Conservation (phyloP, 1,140 invertebrate genomes). For the Brachionus paranguensis region DNA sequence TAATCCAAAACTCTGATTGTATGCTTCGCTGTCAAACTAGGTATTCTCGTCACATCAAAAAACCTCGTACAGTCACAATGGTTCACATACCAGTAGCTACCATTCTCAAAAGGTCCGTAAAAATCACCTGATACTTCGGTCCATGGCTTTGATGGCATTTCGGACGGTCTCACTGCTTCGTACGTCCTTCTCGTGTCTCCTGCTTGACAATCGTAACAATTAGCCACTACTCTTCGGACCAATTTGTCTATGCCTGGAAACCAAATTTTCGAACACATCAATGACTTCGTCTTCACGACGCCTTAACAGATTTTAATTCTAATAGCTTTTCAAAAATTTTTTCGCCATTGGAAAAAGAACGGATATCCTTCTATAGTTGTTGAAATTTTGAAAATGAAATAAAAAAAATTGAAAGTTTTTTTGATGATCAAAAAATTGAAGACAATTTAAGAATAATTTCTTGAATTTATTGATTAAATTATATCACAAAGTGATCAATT, state of each 20-base stretch:
- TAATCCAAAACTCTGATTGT: neutral
- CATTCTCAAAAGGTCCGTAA: neutral
- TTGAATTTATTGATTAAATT: too few relatives aligned
- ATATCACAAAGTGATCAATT: too few relatives aligned
- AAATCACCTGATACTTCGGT: neutral
- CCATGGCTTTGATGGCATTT: neutral
- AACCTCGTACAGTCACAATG: neutral
- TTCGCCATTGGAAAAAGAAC: too few relatives aligned
- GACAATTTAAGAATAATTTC: too few relatives aligned
- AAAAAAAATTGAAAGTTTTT: too few relatives aligned
- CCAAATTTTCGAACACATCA: conserved; percentile 49
- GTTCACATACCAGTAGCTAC: neutral
- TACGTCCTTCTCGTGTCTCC: neutral
- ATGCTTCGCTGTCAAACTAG: neutral
- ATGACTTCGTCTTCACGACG: conserved; percentile 44
- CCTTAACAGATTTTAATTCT: conserved; percentile 46
- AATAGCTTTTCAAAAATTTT: too few relatives aligned
- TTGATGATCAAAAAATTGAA: too few relatives aligned
- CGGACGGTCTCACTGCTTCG: neutral
- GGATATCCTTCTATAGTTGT: too few relatives aligned
- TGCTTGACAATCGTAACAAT: neutral
- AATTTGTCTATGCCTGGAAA: conserved; percentile 47
- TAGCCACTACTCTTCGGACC: conserved; percentile 42
- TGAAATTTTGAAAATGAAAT: too few relatives aligned
- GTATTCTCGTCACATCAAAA: neutral